Evolutionary conservation across 2,113 vertebrate genomes (phyloP).

Genomic region (Hippocampus barbouri): DNA sequence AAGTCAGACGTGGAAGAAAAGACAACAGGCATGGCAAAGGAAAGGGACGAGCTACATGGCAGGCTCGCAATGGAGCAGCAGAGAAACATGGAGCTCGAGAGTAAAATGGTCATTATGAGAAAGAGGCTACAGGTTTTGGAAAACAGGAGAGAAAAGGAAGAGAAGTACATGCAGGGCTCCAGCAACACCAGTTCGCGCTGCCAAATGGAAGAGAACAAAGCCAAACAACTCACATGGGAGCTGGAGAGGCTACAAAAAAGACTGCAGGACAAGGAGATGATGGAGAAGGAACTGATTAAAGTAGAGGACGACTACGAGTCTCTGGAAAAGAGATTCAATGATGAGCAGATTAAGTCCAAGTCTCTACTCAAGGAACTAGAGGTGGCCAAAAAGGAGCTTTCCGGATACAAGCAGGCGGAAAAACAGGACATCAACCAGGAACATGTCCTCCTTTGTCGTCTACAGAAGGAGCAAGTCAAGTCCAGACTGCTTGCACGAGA

Average conservation of each 20-base stretch:
- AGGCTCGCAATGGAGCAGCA: conserved; percentile 86
- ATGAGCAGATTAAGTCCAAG: conserved; percentile 79
- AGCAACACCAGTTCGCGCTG: conserved; percentile 59
- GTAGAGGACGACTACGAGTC: conserved; percentile 84
- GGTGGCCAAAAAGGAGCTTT: conserved; percentile 80
- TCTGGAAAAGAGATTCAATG: conserved; percentile 79
- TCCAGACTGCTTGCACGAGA: conserved; percentile 87
- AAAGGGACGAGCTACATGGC: conserved; percentile 84
- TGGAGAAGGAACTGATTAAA: conserved; percentile 86
- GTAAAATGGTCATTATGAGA: conserved; percentile 81
- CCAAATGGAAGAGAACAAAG: conserved; percentile 90
- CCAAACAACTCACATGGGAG: conserved; percentile 89
- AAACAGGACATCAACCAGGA: conserved; percentile 88
- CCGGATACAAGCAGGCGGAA: conserved; percentile 84
- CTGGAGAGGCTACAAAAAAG: conserved; percentile 84
- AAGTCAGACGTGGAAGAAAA: conserved; percentile 89
- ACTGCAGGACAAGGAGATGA: conserved; percentile 85
- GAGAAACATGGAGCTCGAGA: conserved; percentile 82
- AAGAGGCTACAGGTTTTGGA: conserved; percentile 88
- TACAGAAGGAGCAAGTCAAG: conserved; percentile 90
- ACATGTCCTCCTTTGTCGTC: conserved; percentile 82
- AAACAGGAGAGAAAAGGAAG: conserved; percentile 82
- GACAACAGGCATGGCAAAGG: conserved; percentile 77
- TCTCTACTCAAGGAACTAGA: conserved; percentile 83
- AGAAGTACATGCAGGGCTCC: conserved; percentile 74